Percentiles rank a stretch among this genome's conserved stretches.
phyloP scores from a whole-genome alignment of 2,888 invertebrate genomes.

The Caenorhabditis sp. region DNA sequence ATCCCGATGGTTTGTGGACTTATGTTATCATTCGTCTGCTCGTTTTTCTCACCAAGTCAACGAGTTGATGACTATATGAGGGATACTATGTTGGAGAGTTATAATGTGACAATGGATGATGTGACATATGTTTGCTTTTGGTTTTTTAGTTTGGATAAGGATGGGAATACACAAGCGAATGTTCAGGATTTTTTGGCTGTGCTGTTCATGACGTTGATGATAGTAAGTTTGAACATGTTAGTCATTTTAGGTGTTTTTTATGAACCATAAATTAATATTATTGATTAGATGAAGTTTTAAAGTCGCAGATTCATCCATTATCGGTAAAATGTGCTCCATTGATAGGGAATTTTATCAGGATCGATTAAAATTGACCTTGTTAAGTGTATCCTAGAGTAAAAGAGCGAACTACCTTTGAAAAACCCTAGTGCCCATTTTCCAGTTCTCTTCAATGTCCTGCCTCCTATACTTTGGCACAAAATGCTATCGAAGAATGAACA shows the following conservation, averaged over 20 bases:
- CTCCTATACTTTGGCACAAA: background rate
- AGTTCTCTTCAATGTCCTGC: background rate
- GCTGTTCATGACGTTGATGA: background rate
- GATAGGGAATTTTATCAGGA: no score
- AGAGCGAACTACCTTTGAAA: no score
- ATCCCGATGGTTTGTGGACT: slow-evolving; percentile 11
- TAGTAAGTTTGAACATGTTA: slow-evolving; percentile 4
- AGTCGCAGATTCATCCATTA: no score
- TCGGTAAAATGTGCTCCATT: no score
- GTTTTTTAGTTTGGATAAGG: background rate
- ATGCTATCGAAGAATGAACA: background rate
- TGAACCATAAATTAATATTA: no score
- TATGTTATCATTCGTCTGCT: slow-evolving; percentile 15
- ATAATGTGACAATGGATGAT: slow-evolving; percentile 8
- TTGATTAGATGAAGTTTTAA: no score
- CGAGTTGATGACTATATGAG: slow-evolving; percentile 25
- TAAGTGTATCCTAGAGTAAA: no score
- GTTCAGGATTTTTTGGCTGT: background rate
- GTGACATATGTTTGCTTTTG: slow-evolving; percentile 20
- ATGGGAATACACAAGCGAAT: background rate
- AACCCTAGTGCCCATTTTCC: no score
- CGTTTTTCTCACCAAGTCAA: slow-evolving; percentile 12
- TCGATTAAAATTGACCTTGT: no score
- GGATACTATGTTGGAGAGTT: slow-evolving; percentile 10
- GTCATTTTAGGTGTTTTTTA: no score